These are phyloP conservation scores for Anastrepha obliqua DNA, from an alignment of 1,140 invertebrate species.

Conservation along the genomic window DNA sequence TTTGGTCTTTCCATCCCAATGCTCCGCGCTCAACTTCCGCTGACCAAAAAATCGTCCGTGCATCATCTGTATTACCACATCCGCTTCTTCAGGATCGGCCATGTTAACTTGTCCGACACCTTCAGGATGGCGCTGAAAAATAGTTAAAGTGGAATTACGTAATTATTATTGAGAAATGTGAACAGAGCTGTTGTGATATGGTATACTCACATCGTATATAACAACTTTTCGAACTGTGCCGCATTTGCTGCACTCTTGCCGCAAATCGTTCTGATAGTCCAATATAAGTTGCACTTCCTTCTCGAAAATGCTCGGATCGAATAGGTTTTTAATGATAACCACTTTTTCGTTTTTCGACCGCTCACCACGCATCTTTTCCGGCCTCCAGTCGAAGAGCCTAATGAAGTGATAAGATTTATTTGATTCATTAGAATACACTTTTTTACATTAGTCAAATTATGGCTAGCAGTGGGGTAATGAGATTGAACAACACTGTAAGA, in stretches of 20 bases:
- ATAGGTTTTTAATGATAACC: constrained; percentile 96
- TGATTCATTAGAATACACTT: too few relatives aligned
- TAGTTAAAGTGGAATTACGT: background rate
- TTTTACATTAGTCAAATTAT: too few relatives aligned
- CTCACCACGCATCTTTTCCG: constrained; percentile 90
- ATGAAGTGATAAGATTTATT: background rate
- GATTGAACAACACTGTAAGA: too few relatives aligned
- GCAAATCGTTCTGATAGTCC: constrained; percentile 93
- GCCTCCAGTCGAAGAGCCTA: constrained; percentile 96
- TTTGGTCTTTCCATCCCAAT: constrained; percentile 97
- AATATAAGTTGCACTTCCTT: constrained; percentile 90
- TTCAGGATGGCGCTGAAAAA: constrained; percentile 88
- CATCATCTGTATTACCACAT: constrained; percentile 90
- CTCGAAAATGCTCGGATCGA: constrained; percentile 93
- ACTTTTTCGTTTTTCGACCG: constrained; percentile 91
- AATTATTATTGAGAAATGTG: background rate
- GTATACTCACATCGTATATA: constrained; percentile 90
- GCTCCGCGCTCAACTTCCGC: constrained; percentile 87
- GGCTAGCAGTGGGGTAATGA: too few relatives aligned
- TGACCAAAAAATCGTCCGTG: constrained; percentile 95
- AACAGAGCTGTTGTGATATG: background rate
- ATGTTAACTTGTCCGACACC: constrained; percentile 95
- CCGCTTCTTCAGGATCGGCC: constrained; percentile 91
- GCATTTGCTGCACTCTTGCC: constrained; percentile 92
- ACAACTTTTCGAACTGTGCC: constrained; percentile 94